A percentile compares a stretch with the other conserved stretches of the same genome.
Evolutionary conservation across 1,140 invertebrate species (phyloP).

Genomic region (Batillaria attramentaria): DNA sequence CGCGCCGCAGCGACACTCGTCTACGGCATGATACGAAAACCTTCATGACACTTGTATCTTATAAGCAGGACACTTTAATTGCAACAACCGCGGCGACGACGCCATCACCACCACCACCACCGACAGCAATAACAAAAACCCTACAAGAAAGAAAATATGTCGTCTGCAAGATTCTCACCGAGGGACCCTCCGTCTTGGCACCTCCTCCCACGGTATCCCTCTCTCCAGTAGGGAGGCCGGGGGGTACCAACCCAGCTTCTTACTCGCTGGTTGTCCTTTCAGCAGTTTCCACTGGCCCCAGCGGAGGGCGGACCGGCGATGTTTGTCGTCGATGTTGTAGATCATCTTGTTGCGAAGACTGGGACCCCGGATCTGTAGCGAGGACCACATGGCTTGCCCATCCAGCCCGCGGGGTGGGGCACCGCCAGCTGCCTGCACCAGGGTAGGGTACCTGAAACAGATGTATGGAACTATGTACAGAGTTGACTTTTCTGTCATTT

Average conservation of each 20-base stretch:
- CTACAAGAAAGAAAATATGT: no score
- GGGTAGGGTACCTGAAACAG: conserved; percentile 23
- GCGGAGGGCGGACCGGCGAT: neutral
- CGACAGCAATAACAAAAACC: no score
- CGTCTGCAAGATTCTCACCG: neutral
- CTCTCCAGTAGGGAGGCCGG: conserved; percentile 14
- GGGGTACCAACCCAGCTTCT: conserved; percentile 25
- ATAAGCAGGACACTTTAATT: no score
- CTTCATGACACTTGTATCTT: no score
- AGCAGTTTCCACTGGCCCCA: conserved; percentile 6
- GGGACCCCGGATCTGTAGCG: neutral
- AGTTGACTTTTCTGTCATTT: no score
- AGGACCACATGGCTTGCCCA: conserved; percentile 16
- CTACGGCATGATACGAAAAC: no score
- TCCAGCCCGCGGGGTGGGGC: conserved; percentile 10
- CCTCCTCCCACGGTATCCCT: conserved; percentile 20
- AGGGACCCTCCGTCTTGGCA: neutral
- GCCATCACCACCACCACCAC: no score
- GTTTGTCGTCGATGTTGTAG: conserved; percentile 29
- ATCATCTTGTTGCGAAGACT: conserved; percentile 15
- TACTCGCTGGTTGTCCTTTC: neutral
- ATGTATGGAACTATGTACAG: no score
- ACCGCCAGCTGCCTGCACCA: conserved; percentile 27
- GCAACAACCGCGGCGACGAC: no score
- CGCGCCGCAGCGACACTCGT: no score